These are phyloP conservation scores for Cygnus atratus DNA, from an alignment of 2,113 vertebrate genomes.

Conservation along the genomic window DNA sequence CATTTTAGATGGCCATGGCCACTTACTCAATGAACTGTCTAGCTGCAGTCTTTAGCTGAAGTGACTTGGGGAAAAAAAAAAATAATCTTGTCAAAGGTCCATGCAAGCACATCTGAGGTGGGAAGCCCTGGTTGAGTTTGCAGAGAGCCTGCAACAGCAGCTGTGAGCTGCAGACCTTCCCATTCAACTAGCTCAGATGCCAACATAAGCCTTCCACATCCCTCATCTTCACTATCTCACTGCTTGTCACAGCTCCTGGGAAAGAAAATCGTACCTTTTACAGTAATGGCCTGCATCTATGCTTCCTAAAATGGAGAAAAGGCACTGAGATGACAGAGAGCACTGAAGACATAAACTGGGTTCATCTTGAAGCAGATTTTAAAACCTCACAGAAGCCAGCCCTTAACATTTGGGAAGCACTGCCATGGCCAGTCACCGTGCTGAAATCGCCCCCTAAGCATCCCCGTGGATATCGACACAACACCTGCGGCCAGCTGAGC, in stretches of 20 bases:
- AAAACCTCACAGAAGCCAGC: neutral
- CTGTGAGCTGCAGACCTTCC: neutral
- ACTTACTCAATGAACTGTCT: neutral
- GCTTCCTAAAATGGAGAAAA: neutral
- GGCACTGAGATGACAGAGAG: neutral
- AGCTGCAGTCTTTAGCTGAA: neutral
- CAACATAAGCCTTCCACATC: neutral
- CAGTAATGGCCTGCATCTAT: neutral
- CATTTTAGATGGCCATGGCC: neutral
- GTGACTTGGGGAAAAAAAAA: neutral
- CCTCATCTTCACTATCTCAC: neutral
- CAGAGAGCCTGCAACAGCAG: conserved; percentile 3
- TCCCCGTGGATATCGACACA: neutral
- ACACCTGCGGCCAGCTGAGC: neutral
- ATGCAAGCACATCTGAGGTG: neutral
- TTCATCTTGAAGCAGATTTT: neutral
- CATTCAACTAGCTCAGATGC: neutral
- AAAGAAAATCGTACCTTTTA: neutral
- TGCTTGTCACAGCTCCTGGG: neutral
- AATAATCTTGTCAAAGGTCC: neutral
- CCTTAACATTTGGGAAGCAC: neutral
- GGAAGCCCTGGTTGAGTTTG: neutral
- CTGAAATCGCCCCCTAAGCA: neutral
- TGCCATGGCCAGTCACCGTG: neutral
- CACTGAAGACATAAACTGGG: neutral